These are phyloP conservation scores for Eurois occulta DNA, from an alignment of 2,888 invertebrate species.

Conservation along the genomic window DNA sequence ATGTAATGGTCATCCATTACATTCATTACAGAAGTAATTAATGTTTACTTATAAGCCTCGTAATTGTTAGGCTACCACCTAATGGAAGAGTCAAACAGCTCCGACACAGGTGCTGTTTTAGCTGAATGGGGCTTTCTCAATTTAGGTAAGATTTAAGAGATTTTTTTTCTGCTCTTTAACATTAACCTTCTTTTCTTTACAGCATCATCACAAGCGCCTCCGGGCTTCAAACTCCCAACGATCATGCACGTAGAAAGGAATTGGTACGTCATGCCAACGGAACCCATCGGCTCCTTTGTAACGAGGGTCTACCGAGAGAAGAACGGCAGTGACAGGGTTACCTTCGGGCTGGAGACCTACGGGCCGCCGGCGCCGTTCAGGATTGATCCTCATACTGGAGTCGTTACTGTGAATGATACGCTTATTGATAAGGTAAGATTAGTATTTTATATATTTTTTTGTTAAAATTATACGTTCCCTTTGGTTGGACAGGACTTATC, in stretches of 20 bases:
- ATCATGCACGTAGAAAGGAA: constrained; percentile 93
- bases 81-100: too few relatives aligned
- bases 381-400: constrained; percentile 94
- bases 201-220: constrained; percentile 87
- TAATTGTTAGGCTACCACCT: too few relatives aligned
- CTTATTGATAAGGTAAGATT: constrained; percentile 93
- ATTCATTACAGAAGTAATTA: too few relatives aligned
- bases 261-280: constrained; percentile 94
- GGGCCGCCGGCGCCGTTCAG: constrained; percentile 92
- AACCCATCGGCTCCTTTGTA: constrained; percentile 93
- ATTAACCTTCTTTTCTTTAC: constrained; percentile 68
- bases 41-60: too few relatives aligned
- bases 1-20: too few relatives aligned
- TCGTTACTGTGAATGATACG: constrained; percentile 95
- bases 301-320: constrained; percentile 93
- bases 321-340: constrained; percentile 91
- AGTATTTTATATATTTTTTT: not conserved
- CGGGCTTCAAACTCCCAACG: constrained; percentile 91
- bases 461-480: not conserved
- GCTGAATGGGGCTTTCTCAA: too few relatives aligned
- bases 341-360: constrained; percentile 92
- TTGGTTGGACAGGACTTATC: not conserved
- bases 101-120: too few relatives aligned
- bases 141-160: too few relatives aligned
- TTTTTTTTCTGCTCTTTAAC: not conserved